phyloP scores from a whole-genome alignment of 2,888 invertebrate species.

The Morinoia aosen region DNA sequence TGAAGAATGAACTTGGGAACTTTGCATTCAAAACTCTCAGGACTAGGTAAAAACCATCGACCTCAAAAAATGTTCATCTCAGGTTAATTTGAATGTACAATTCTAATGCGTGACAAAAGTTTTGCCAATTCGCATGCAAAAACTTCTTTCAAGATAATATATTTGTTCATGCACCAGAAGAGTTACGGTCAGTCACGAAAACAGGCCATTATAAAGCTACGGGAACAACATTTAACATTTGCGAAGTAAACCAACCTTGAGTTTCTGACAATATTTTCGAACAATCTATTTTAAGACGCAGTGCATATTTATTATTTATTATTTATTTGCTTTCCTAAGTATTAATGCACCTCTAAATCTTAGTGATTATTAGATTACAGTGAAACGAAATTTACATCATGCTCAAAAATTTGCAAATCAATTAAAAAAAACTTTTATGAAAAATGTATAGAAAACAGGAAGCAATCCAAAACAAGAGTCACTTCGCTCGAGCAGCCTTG shows the following conservation, averaged over 20 bases:
- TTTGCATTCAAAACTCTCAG: background rate
- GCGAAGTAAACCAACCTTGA: background rate
- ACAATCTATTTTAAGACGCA: background rate
- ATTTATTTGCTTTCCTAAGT: background rate
- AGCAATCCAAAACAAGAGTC: background rate
- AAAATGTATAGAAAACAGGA: background rate
- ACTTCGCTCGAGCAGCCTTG: background rate
- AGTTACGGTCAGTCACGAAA: background rate
- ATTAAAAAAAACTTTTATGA: background rate
- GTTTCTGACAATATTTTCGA: background rate
- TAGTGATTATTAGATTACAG: background rate
- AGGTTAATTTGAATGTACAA: background rate
- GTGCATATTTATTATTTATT: no score
- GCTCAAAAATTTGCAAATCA: background rate
- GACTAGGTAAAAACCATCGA: background rate
- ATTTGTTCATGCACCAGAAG: background rate
- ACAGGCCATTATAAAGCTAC: background rate
- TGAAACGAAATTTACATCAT: background rate
- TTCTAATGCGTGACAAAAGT: background rate
- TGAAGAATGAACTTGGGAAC: background rate
- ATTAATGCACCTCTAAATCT: background rate
- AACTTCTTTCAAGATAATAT: background rate
- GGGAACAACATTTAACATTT: constrained; percentile 14
- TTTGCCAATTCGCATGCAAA: background rate
- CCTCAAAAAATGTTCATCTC: background rate